Base-by-base conservation (phyloP, 2,888 invertebrate species). In the Drosophila pseudotakahashii region DNA sequence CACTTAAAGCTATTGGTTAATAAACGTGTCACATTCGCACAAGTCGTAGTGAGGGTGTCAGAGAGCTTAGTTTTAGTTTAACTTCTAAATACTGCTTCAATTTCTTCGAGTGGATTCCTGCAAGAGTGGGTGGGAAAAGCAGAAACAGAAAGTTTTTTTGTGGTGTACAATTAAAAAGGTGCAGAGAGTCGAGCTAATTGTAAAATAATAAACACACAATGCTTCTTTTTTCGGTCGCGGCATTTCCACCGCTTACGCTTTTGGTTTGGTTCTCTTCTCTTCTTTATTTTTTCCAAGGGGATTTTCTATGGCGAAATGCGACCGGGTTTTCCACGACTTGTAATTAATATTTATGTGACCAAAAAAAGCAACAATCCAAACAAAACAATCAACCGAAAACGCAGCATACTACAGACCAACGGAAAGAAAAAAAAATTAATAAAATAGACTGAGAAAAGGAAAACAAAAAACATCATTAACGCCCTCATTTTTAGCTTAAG, bases 81-180 rank as follows among this genome's bases (percentile, higher is more conserved):
- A 89, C 89, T 90, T 91, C 86, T 91, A 91, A 92, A 91, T 89
- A 92, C 92, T 88, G 92, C 92, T 90, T 92, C 92, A 86, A 92
- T 91, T 92, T 92, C 92, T 79, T 90, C 92, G 77, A 92, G 89
- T 88, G 91, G 90, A 89, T 92, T 92, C 91, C 92, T 92, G 91
- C 76, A 90, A 89, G 80, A 81, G 74, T 79, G 68, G 53, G 37
- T 73, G 60, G 57, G 69, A 76, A 52, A 76, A 77, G 76, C 71
- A 82, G 61, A 78, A 85, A 80, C 75, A 88, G 74, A 76, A 79
- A 85, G 70, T 26, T 26, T 4, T 69, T 59, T 63, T 66, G 68
- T 66, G 73, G 59, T 82, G 52, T 79, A 84, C 62, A 88, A 71
- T 75, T 75, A 78, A 76, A 72, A 53, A 68, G 70, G 44, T 68